Evolutionary conservation across 2,113 vertebrate species (phyloP).

Genomic region (Hippotragus niger): DNA sequence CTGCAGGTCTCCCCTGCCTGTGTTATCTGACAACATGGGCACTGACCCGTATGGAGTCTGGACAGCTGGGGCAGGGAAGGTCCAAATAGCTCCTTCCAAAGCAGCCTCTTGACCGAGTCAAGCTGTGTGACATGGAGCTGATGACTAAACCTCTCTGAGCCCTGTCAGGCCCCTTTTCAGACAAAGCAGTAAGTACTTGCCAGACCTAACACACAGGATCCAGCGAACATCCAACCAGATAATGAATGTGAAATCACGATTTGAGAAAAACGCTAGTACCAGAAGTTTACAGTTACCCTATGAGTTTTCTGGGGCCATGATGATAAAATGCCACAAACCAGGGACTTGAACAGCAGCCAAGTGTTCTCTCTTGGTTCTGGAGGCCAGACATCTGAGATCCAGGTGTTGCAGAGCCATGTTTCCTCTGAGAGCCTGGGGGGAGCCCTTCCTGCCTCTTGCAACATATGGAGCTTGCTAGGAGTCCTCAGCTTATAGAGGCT

Average conservation of each 20-base stretch:
- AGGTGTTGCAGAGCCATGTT: accelerated
- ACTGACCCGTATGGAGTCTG: background rate
- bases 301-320: accelerated
- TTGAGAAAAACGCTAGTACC: accelerated
- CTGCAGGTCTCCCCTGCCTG: background rate
- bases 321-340: no score
- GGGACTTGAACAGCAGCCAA: background rate
- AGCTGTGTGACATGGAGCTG: background rate
- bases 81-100: accelerated
- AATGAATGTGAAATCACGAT: accelerated
- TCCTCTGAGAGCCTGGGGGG: background rate
- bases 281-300: accelerated
- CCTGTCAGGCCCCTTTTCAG: background rate
- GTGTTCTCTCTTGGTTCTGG: no score
- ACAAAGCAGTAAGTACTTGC: background rate
- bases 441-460: background rate
- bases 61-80: no score
- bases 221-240: accelerated
- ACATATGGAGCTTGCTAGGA: accelerated
- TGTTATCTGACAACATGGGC: background rate
- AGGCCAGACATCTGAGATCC: no score
- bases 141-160: background rate
- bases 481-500: accelerated
- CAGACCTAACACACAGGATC: background rate
- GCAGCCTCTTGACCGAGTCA: accelerated